Base-by-base conservation (phyloP, 2,113 vertebrate genomes). In the Scalopus aquaticus region DNA sequence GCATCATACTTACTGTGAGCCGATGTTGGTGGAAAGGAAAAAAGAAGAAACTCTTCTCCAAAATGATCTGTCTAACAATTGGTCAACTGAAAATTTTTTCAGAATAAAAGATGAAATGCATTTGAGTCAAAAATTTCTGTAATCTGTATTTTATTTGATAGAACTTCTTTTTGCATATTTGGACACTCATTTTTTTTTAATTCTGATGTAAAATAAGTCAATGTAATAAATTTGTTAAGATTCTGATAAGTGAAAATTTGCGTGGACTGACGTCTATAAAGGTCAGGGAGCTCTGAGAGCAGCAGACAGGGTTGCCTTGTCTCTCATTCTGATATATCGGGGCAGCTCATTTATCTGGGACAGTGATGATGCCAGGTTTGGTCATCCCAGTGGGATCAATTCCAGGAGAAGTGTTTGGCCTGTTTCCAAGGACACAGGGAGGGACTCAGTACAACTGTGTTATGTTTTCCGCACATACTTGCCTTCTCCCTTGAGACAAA, bases 1-100 rank as follows among this genome's bases (percentile, higher is more conserved):
- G 10, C 81, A 46, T 44, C 32, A 70, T 78, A 93, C 93, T 96
- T 93, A 96, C 91, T 28, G 6, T 32, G 28, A 77, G n/a, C 2
- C 15, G 64, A 20, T 11, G 1, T 12, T 42, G 0, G 0, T 37
- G 12, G 16, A 17, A 56, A 62, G 46, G n/a, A n/a, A n/a, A 49
- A 49, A 62, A 84, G 8, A 4, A 58, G 54, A 76, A 24, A 67
- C 2, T 7, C 32, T 4, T 54, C 4, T 85, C n/a, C 13, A 44
- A 32, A 13, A 22, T 64, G 2, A 65, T 58, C 11, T 70, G 8
- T 16, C 5, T 42, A 62, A 32, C 49, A 90, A 35, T 11, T 26
- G 56, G 20, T 79, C 10, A 70, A 37, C 32, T 1, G 35, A 42
- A 81, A 77, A 39, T 20, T n/a, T 51, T 56, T 24, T 67, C 39